These are phyloP conservation scores for Hermodice carunculata DNA, from an alignment of 2,888 invertebrate species.

Conservation along the genomic window DNA sequence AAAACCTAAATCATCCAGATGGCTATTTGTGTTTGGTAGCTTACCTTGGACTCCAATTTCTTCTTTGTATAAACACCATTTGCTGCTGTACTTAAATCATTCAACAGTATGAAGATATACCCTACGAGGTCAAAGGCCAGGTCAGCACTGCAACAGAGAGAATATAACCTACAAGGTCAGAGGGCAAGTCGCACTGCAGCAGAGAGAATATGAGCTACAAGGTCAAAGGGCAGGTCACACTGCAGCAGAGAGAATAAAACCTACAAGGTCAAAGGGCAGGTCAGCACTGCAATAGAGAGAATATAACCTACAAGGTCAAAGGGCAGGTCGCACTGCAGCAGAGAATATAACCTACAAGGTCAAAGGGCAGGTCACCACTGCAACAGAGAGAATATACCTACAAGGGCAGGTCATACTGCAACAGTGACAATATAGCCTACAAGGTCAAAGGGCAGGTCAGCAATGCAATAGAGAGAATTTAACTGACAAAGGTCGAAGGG, in stretches of 20 bases:
- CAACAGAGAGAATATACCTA: conserved; percentile 94
- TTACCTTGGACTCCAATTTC: conserved; percentile 86
- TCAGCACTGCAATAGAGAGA: conserved; percentile 77
- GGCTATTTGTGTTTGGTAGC: no score
- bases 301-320: not conserved
- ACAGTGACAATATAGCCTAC: conserved; percentile 37
- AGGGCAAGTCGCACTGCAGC: not conserved
- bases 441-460: conserved; percentile 63
- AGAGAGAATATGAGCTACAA: not conserved
- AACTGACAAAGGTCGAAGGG: not conserved
- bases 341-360: not conserved
- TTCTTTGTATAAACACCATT: conserved; percentile 98
- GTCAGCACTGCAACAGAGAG: conserved; percentile 77
- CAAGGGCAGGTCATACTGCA: conserved; percentile 87
- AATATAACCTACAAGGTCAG: not conserved
- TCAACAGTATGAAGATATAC: conserved; percentile 90
- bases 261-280: conserved; percentile 90
- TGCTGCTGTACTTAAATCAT: conserved; percentile 96
- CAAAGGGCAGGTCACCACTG: no score
- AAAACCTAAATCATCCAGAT: no score
- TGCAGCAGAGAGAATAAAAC: conserved; percentile 90
- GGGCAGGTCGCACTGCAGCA: not conserved
- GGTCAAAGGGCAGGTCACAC: not conserved
- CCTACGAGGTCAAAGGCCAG: conserved; percentile 92
- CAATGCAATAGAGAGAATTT: conserved; percentile 66